These are phyloP conservation scores for Drosophila lacteicornis DNA, from an alignment of 1,140 invertebrate genomes.

Conservation along the genomic window DNA sequence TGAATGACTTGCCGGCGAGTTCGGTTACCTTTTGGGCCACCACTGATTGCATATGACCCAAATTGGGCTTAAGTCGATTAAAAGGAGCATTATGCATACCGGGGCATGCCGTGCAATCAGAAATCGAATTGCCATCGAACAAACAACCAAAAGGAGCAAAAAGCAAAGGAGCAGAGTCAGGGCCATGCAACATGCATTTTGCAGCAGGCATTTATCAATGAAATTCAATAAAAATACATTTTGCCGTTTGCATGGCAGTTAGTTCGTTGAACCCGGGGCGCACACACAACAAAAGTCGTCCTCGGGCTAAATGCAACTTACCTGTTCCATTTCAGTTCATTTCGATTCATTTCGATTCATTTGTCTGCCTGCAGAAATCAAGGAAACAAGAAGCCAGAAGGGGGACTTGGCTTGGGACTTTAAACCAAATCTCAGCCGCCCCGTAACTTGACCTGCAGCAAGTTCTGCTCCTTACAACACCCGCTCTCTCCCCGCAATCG, in stretches of 20 bases:
- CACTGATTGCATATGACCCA: constrained; percentile 73
- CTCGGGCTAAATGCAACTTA: constrained; percentile 48
- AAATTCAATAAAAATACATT: constrained; percentile 58
- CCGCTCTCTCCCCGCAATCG: constrained; percentile 26
- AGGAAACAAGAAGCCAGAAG: constrained; percentile 6
- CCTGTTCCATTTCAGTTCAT: constrained; percentile 57
- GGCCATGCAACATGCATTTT: constrained; percentile 57
- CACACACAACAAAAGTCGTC: constrained; percentile 38
- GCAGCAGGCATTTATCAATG: constrained; percentile 71
- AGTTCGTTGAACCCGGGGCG: constrained; percentile 23
- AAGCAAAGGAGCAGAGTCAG: constrained; percentile 8
- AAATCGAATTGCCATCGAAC: constrained; percentile 79
- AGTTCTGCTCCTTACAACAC: constrained; percentile 40
- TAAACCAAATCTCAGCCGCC: constrained; percentile 35
- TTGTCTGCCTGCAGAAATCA: constrained; percentile 37
- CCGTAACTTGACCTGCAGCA: constrained; percentile 74
- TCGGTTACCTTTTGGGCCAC: constrained; percentile 52
- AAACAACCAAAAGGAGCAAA: constrained; percentile 62
- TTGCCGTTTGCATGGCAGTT: constrained; percentile 43
- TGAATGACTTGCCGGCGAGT: constrained; percentile 67
- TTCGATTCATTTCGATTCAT: constrained; percentile 41
- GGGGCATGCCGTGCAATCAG: constrained; percentile 61
- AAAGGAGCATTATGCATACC: constrained; percentile 31
- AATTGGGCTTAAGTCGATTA: constrained; percentile 73
- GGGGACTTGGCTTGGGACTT: constrained; percentile 37